Evolutionary conservation across 2,797 vertebrate genomes (phyloP), one percentile per base, ranked within the genome.

Genomic region (Pelobates cultripes): DNA sequence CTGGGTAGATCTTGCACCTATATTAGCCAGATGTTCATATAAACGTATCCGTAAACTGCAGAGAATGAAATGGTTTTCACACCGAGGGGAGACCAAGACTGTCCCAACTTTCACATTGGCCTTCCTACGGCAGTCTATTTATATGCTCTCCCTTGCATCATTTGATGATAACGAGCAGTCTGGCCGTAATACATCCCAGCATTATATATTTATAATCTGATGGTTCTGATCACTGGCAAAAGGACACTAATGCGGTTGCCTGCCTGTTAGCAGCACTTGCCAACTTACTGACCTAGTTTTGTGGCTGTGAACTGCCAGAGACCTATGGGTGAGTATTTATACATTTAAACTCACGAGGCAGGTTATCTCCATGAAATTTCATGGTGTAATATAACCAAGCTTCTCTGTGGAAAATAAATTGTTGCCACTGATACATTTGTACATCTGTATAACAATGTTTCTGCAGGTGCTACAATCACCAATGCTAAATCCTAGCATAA

Each of bases 171-270:
- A 84, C 43, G 53, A 78, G 77, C 55, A 63, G 57, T 43, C 71
- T 28, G 47, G 63, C 67, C 17, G 72, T 75, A 84, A 70, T 73
- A 73, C 75, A 79, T 84, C 57, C 77, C 44, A 55, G 47, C 77
- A 84, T 84, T 84, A 84, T 71, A 79, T 60, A 84, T 84, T 84
- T 84, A 84, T 84, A 84, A 73, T 79, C 72, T 17, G 72, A 84
- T 79, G 51, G 66, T 84, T 61, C 71, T 70, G 77, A 79, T 84
- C 67, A 41, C 77, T 68, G 47, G 66, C 76, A 70, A 51, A 69
- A 75, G 28, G 82, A 84, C 73, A 78, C 70, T 41, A 53, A 60
- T n/a, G 45, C 71, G 43, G 43, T 55, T 55, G 66, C 70, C 17
- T 81, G 79, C 73, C 76, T 53, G 47, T 60, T 28, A 10, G 47